Conservation (phyloP, 2,888 invertebrate genomes). For the Platycnemis pennipes region DNA sequence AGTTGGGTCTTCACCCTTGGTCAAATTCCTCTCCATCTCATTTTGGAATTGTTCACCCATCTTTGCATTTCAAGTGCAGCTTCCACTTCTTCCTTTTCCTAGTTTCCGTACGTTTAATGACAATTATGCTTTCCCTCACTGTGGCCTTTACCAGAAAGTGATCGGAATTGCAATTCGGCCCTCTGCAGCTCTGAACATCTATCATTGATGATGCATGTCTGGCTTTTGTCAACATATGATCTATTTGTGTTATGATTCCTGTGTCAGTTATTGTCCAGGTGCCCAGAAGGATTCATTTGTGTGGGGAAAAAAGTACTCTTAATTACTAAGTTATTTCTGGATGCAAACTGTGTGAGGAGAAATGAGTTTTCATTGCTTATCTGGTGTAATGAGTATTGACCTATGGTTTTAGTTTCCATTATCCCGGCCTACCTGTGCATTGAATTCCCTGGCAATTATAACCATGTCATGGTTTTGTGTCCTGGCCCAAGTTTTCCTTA, state of each 20-base stretch:
- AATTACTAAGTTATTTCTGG: neutral
- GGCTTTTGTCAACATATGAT: no score
- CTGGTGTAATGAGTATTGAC: neutral
- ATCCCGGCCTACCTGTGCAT: no score
- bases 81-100: neutral
- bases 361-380: neutral
- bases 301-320: neutral
- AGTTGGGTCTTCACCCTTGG: neutral
- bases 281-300: neutral
- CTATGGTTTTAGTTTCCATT: no score
- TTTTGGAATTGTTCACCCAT: neutral
- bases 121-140: neutral
- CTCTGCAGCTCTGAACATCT: no score
- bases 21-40: neutral
- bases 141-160: neutral
- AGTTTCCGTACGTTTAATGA: neutral
- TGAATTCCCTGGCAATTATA: no score
- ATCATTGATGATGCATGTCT: constrained; percentile 4
- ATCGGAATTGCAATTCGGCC: no score
- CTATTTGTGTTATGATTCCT: neutral
- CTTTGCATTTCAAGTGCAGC: neutral
- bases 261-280: neutral
- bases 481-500: no score
- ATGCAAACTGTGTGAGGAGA: neutral
- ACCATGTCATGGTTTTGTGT: no score